Evolutionary conservation across 2,888 invertebrate species (phyloP).

Genomic region (Tipula helvola): DNA sequence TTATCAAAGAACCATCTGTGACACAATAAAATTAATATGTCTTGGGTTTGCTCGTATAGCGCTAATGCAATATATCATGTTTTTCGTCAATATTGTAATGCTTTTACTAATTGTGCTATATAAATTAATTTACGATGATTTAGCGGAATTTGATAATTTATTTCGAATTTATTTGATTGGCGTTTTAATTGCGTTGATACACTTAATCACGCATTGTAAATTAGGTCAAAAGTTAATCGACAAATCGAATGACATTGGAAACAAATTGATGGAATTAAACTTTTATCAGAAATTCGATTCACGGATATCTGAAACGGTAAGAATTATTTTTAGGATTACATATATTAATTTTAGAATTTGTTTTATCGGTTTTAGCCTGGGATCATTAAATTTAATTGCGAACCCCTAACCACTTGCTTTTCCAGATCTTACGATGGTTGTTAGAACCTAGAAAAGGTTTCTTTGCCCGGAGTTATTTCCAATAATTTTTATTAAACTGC

Average conservation of each 20-base stretch:
- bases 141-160: not conserved
- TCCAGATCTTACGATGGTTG: too few relatives aligned
- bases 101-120: not conserved
- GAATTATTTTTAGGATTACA: not conserved
- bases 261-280: too few relatives aligned
- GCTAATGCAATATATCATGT: not conserved
- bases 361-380: too few relatives aligned
- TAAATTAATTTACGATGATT: not conserved
- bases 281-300: too few relatives aligned
- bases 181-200: not conserved
- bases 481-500: too few relatives aligned
- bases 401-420: too few relatives aligned
- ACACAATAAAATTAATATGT: not conserved
- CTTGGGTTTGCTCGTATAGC: not conserved
- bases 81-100: not conserved
- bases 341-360: too few relatives aligned
- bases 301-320: too few relatives aligned
- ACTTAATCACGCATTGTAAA: not conserved
- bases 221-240: not conserved
- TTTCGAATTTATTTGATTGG: not conserved
- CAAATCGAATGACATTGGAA: not conserved
- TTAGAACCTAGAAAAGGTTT: too few relatives aligned
- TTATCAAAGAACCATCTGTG: not conserved
- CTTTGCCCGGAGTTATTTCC: too few relatives aligned
- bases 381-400: too few relatives aligned